Evolutionary conservation across 2,113 vertebrate species (phyloP).

Genomic region (Garra rufa): DNA sequence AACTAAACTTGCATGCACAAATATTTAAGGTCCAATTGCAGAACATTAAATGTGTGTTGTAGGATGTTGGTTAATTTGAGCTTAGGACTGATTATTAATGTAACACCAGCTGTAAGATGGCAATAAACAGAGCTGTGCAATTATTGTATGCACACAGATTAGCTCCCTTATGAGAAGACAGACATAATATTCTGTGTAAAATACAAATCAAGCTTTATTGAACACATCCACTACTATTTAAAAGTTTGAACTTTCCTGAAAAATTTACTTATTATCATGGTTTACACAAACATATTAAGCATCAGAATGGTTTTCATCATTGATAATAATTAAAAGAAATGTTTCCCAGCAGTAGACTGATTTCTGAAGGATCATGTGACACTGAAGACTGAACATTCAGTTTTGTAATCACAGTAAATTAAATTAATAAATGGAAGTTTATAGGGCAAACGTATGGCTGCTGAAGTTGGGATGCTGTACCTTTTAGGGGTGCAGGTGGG

Average conservation of each 20-base stretch:
- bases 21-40: background rate
- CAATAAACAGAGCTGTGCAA: background rate
- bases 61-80: background rate
- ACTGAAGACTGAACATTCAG: too few species aligned
- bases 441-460: background rate
- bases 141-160: background rate
- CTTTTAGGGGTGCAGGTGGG: slow-evolving; percentile 92
- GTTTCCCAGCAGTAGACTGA: too few species aligned
- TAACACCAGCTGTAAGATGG: background rate
- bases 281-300: too few species aligned
- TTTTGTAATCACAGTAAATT: too few species aligned
- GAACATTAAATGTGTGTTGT: background rate
- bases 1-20: background rate
- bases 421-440: background rate
- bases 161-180: background rate
- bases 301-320: background rate
- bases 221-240: too few species aligned
- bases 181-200: background rate
- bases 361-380: too few species aligned
- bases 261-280: too few species aligned
- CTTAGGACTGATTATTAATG: background rate
- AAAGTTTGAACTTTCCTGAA: too few species aligned
- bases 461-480: slow-evolving; percentile 67
- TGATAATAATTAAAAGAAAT: background rate
- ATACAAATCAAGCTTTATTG: background rate